Evolutionary conservation across 37 sponge, comb jelly and placozoan species (phyloP), one percentile per base, ranked within the genome.

Genomic region (Haliclona indistincta): DNA sequence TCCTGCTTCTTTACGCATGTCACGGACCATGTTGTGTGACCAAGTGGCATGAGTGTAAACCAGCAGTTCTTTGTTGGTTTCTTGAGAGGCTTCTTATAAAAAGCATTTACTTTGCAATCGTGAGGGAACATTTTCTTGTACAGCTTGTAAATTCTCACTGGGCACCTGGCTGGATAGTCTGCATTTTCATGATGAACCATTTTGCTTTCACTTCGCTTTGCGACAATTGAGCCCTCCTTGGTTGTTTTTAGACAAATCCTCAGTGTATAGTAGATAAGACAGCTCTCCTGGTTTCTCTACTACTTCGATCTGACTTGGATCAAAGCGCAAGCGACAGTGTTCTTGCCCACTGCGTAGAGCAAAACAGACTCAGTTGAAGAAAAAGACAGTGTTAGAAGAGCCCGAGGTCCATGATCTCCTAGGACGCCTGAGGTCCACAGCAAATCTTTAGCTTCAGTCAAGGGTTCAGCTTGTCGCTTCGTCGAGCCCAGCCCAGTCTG

Each of bases 301-400:
- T 23, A 79, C 56, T 4, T 65, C 26, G 20, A 78, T 78, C 26
- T 78, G 79, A 36, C 58, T 56, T 0, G 80, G 70, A 70, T 62
- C 5, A 22, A 28, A 43, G 7, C 84, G 38, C 34, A 83, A 39
- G 28, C 75, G 69, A 0, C 84, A 38, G 47, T 84, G 84, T 30
- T 84, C 84, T 0, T 23, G 54, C 8, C 84, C 71, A 44, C 80
- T 80, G 58, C 80, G 20, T 25, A 80, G 71, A 54, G 80, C 71
- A 61, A 80, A 80, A n/a, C 70, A 80, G 3, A 70, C n/a, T 49
- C 80, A 63, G 43, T 69, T 80, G 30, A 63, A 38, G 38, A 52
- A 63, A 1, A 84, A 17, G 33, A 84, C 58, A 1, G 84, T 76
- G 64, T 84, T 52, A 80, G 33, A 22, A 80, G 62, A 28, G 63